Conservation (phyloP, 2,888 invertebrate genomes). For the Perizoma affinitatum region DNA sequence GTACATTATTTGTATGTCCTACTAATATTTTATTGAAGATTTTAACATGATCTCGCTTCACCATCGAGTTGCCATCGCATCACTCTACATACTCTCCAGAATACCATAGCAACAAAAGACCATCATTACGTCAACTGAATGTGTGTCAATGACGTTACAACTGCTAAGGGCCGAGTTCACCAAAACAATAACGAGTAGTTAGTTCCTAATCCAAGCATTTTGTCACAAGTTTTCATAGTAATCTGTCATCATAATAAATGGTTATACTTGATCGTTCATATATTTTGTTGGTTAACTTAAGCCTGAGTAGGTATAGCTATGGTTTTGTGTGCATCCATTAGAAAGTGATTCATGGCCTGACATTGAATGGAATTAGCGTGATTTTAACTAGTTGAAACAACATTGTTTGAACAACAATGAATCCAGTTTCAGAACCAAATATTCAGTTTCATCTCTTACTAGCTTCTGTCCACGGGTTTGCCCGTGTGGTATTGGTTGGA, state of each 20-base stretch:
- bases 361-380: conserved; percentile 39
- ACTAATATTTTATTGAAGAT: background rate
- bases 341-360: conserved; percentile 45
- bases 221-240: too few relatives aligned
- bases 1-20: too few relatives aligned
- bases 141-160: conserved; percentile 66
- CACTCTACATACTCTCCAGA: conserved; percentile 17
- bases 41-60: background rate
- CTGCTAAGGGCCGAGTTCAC: background rate
- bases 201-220: too few relatives aligned
- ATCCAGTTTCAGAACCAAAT: background rate
- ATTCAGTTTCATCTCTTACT: too few relatives aligned
- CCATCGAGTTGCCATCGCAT: conserved; percentile 10
- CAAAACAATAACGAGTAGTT: too few relatives aligned
- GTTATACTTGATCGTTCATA: too few relatives aligned
- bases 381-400: conserved; percentile 17
- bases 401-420: background rate
- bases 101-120: conserved; percentile 29
- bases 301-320: conserved; percentile 7
- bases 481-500: too few relatives aligned
- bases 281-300: too few relatives aligned
- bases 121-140: conserved; percentile 55
- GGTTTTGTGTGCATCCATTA: conserved; percentile 39
- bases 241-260: too few relatives aligned
- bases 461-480: too few relatives aligned